Conservation (phyloP, 1,140 invertebrate species). For the Mactra quadrangularis region DNA sequence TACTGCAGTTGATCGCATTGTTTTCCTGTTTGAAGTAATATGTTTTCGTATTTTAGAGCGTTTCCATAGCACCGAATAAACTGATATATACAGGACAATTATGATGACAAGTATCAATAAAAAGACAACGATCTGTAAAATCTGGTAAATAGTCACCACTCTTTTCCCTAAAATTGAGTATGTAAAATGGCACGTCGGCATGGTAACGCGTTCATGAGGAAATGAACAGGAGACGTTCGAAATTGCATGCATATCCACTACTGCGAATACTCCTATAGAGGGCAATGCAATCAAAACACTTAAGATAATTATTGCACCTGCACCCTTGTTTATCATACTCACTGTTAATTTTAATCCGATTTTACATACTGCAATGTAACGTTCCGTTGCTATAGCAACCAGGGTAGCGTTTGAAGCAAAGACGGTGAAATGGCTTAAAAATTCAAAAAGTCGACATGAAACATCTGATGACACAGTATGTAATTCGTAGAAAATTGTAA, state of each 20-base stretch:
- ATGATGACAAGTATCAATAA: conserved; percentile 68
- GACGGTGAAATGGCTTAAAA: conserved; percentile 71
- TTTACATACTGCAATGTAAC: conserved; percentile 72
- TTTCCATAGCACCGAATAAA: conserved; percentile 73
- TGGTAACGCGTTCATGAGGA: conserved; percentile 45
- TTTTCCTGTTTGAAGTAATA: conserved; percentile 1
- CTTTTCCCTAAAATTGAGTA: conserved; percentile 65
- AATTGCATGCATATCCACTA: conserved; percentile 63
- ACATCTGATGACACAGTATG: conserved; percentile 71
- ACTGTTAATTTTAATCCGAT: conserved; percentile 64
- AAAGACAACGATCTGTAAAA: conserved; percentile 65
- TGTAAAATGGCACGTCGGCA: conserved; percentile 74
- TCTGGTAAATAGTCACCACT: conserved; percentile 67
- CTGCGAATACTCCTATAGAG: conserved; percentile 72
- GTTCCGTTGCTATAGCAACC: conserved; percentile 74
- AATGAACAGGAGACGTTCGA: conserved; percentile 65
- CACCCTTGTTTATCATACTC: conserved; percentile 67
- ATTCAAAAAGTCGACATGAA: conserved; percentile 70
- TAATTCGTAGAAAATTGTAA: conserved; percentile 73
- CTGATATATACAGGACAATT: conserved; percentile 70
- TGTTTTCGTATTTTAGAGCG: conserved; percentile 63
- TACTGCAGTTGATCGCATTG: background rate
- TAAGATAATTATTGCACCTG: conserved; percentile 65
- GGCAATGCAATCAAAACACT: conserved; percentile 68
- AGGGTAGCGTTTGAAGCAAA: conserved; percentile 70